Conservation (phyloP, 2,113 vertebrate species). For the Patagioenas fasciata region DNA sequence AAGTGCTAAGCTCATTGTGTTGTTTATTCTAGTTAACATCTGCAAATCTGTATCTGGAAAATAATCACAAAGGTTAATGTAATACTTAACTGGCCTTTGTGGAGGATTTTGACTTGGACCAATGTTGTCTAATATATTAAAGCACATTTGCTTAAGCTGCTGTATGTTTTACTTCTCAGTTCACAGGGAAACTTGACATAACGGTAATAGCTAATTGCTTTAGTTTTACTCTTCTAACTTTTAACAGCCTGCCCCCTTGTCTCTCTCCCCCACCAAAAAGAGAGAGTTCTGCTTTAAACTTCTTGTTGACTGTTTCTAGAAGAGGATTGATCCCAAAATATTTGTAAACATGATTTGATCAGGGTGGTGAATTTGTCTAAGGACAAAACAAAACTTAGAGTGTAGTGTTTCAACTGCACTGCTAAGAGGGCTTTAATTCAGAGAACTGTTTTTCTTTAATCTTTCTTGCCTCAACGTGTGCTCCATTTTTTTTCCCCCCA, state of each 20-base stretch:
- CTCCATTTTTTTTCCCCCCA: constrained; percentile 32
- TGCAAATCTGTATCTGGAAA: neutral
- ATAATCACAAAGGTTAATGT: neutral
- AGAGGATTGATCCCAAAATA: constrained; percentile 5
- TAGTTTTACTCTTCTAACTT: neutral
- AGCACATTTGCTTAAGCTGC: neutral
- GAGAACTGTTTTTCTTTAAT: neutral
- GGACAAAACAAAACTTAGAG: neutral
- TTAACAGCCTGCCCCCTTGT: neutral
- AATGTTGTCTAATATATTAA: neutral
- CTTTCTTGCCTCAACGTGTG: constrained; percentile 53
- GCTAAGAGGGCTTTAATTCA: constrained; percentile 9
- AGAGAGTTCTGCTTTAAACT: neutral
- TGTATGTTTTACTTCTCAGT: neutral
- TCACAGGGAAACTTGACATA: neutral
- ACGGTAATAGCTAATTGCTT: neutral
- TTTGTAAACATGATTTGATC: constrained; percentile 28
- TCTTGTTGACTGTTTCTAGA: neutral
- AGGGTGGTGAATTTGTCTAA: constrained; percentile 15
- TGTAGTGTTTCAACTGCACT: neutral
- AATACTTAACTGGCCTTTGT: neutral
- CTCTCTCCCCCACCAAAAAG: neutral
- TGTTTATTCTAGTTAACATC: neutral
- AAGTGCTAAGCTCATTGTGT: neutral
- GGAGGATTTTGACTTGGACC: neutral